Evolutionary conservation across 2,797 vertebrate species (phyloP).

Genomic region (Liasis olivaceus): DNA sequence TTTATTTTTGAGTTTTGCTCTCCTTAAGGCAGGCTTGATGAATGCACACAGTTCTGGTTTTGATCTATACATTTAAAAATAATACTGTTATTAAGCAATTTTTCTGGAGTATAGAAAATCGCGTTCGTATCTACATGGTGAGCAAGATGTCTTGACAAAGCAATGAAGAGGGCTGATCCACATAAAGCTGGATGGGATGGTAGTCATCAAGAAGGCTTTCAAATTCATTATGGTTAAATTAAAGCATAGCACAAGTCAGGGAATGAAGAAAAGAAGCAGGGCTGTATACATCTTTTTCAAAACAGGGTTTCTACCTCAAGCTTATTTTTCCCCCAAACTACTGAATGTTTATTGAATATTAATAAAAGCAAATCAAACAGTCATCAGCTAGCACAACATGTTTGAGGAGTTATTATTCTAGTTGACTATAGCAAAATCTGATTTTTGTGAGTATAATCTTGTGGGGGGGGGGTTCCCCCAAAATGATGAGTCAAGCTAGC

Average conservation of each 20-base stretch:
- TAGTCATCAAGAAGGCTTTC: not conserved
- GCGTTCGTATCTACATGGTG: not conserved
- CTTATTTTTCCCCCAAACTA: no score
- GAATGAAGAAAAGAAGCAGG: not conserved
- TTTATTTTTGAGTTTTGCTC: not conserved
- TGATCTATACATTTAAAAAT: not conserved
- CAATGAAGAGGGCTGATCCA: no score
- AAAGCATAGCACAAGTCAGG: not conserved
- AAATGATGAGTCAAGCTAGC: no score
- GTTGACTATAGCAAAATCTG: no score
- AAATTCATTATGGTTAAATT: not conserved
- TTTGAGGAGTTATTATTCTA: no score
- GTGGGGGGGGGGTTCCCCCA: no score
- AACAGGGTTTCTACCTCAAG: not conserved
- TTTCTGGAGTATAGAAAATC: not conserved
- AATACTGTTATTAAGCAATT: not conserved
- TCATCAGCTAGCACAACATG: no score
- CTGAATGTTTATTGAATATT: no score
- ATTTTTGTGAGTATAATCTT: no score
- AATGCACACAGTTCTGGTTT: not conserved
- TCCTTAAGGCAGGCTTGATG: not conserved
- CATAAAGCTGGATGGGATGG: not conserved
- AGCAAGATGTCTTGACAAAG: not conserved
- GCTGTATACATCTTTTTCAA: not conserved
- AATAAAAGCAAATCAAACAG: no score